phyloP scores from a whole-genome alignment of 2,888 invertebrate species.

The Helleia helle region DNA sequence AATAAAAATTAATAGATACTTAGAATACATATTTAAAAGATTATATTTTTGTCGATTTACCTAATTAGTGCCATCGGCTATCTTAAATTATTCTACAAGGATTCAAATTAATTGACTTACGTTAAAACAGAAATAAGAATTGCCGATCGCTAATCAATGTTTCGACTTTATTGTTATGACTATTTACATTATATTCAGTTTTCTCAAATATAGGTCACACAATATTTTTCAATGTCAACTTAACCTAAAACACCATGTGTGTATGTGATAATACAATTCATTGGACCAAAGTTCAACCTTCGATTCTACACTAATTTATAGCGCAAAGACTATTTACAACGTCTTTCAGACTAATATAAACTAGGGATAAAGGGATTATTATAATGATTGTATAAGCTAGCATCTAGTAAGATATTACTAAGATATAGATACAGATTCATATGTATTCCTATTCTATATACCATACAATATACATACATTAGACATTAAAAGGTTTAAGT shows the following conservation, averaged over 20 bases:
- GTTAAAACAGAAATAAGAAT: background rate
- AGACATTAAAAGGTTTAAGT: too few relatives aligned
- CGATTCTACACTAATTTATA: conserved; percentile 40
- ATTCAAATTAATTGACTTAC: conserved; percentile 22
- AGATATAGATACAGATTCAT: background rate
- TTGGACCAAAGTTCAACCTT: conserved; percentile 74
- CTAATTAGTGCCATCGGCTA: conserved; percentile 28
- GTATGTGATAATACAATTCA: conserved; percentile 56
- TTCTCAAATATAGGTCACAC: background rate
- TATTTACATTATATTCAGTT: conserved; percentile 6
- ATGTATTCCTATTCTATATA: background rate
- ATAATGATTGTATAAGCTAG: background rate
- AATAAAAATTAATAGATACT: conserved; percentile 23
- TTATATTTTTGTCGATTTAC: conserved; percentile 14
- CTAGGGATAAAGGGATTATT: conserved; percentile 21
- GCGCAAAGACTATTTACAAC: conserved; percentile 21
- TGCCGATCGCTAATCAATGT: background rate
- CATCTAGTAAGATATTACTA: conserved; percentile 1
- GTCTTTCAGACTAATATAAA: conserved; percentile 22
- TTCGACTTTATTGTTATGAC: background rate
- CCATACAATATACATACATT: conserved; percentile 34
- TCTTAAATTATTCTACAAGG: conserved; percentile 18
- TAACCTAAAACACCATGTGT: conserved; percentile 58
- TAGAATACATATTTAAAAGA: conserved; percentile 12
- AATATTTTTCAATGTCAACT: conserved; percentile 2